Conservation (phyloP, 1,140 invertebrate species). For the Ceratoteleas bidentatus region DNA sequence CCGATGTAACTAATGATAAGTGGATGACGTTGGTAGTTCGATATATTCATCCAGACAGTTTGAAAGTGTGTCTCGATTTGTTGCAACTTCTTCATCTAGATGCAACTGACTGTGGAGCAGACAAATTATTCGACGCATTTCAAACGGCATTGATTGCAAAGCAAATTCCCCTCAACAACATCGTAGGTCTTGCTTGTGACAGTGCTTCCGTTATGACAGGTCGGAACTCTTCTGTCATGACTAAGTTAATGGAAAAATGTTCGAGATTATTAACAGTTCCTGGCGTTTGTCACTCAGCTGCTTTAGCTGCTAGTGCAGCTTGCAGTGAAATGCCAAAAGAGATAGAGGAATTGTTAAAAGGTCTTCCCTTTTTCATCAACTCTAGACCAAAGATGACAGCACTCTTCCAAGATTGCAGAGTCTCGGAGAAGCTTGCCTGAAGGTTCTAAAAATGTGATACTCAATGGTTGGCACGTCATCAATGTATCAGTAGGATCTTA, state of each 20-base stretch:
- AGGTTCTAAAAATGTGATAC: constrained; percentile 16
- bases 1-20: background rate
- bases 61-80: constrained; percentile 1
- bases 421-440: constrained; percentile 7
- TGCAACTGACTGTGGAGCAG: constrained; percentile 23
- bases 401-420: constrained; percentile 9
- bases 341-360: too few species aligned
- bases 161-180: constrained; percentile 34
- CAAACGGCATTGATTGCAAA: constrained; percentile 7
- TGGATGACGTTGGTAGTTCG: background rate
- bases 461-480: constrained; percentile 23
- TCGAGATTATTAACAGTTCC: background rate
- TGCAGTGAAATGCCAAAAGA: background rate
- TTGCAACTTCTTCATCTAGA: constrained; percentile 36
- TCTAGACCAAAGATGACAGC: constrained; percentile 32
- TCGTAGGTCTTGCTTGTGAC: constrained; percentile 23
- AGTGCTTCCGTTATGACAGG: constrained; percentile 28
- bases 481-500: constrained; percentile 20
- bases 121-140: constrained; percentile 22
- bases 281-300: constrained; percentile 5
- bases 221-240: constrained; percentile 23
- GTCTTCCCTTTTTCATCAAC: constrained; percentile 18
- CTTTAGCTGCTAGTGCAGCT: constrained; percentile 4
- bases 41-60: too few species aligned
- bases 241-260: constrained; percentile 3